Evolutionary conservation across 2,888 invertebrate species (phyloP).

Genomic region (Polymixis flavicincta): DNA sequence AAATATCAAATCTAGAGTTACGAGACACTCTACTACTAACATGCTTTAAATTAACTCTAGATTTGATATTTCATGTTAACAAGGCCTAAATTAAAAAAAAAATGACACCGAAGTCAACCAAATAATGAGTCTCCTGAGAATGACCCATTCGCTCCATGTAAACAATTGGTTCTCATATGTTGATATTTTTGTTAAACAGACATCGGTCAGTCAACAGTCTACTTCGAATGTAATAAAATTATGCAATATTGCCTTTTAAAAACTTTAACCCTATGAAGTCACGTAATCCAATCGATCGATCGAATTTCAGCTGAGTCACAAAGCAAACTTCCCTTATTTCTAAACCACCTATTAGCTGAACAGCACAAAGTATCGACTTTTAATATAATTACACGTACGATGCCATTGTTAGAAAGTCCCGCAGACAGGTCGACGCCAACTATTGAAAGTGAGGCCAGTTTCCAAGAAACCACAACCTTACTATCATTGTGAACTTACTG

Average conservation of each 20-base stretch:
- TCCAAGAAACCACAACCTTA: conserved; percentile 64
- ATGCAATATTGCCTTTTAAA: not conserved
- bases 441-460: conserved; percentile 72
- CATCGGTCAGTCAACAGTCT: not conserved
- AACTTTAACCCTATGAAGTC: not conserved
- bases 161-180: too few species aligned
- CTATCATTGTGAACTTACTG: conserved; percentile 33
- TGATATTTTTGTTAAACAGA: too few species aligned
- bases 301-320: conserved; percentile 39
- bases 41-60: too few species aligned
- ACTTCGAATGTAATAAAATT: not conserved
- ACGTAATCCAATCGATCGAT: conserved; percentile 3
- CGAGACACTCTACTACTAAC: too few species aligned
- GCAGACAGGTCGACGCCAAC: conserved; percentile 77
- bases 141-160: too few species aligned
- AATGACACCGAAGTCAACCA: too few species aligned
- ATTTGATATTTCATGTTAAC: too few species aligned
- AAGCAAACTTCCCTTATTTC: conserved; percentile 25
- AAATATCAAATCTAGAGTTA: too few species aligned
- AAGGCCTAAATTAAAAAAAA: too few species aligned
- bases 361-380: conserved; percentile 49
- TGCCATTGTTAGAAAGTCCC: conserved; percentile 49
- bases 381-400: conserved; percentile 40
- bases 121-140: too few species aligned
- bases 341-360: conserved; percentile 40